These are phyloP conservation scores for Balaeniceps rex DNA, from an alignment of 2,113 vertebrate species.

Conservation along the genomic window DNA sequence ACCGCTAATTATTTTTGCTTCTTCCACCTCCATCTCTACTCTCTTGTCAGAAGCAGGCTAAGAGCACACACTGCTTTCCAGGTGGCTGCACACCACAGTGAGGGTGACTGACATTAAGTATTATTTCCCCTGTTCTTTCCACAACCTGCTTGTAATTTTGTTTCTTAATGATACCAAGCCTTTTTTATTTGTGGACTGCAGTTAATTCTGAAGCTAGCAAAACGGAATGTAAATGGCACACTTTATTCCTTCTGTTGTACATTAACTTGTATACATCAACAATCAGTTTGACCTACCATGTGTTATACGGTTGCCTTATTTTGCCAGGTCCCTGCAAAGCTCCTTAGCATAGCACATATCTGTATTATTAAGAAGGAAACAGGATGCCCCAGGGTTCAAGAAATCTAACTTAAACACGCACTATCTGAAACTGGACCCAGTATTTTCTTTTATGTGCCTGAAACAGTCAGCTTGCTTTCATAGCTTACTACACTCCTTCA, in stretches of 20 bases:
- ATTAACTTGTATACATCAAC: background rate
- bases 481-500: background rate
- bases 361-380: background rate
- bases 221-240: background rate
- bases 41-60: background rate
- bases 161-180: background rate
- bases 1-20: slow-evolving; percentile 22
- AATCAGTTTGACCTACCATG: background rate
- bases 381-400: background rate
- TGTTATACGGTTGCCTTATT: background rate
- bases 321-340: background rate
- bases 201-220: background rate
- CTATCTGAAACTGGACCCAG: background rate
- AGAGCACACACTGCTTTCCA: background rate
- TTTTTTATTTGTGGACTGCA: background rate
- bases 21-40: background rate
- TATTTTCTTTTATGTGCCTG: background rate
- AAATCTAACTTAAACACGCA: background rate
- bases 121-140: background rate
- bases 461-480: background rate
- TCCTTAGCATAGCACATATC: background rate
- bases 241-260: background rate
- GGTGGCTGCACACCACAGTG: background rate
- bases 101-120: background rate
- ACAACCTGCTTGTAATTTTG: background rate